phyloP scores from a whole-genome alignment of 2,113 vertebrate genomes.

The Hippopotamus amphibius region DNA sequence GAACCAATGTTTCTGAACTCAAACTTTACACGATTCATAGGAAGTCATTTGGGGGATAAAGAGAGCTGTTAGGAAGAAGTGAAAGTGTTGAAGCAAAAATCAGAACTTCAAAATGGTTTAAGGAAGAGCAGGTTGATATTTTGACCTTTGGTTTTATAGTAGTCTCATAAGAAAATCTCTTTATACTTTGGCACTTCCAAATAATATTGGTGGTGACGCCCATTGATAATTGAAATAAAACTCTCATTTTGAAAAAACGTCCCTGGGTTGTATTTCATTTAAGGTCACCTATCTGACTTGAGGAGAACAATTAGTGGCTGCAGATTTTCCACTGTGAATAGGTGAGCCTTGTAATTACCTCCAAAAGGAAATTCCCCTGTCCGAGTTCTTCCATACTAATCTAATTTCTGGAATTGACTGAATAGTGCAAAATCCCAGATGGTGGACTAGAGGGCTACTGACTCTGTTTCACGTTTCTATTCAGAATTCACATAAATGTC shows the following conservation, averaged over 20 bases:
- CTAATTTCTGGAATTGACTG: constrained; percentile 57
- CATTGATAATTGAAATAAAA: constrained; percentile 13
- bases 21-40: not conserved
- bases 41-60: constrained; percentile 37
- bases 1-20: constrained; percentile 22
- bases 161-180: constrained; percentile 28
- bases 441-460: constrained; percentile 7
- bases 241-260: constrained; percentile 5
- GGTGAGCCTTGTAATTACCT: constrained; percentile 43
- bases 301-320: constrained; percentile 24
- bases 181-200: not conserved
- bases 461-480: constrained; percentile 69
- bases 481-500: constrained; percentile 71
- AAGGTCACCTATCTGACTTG: not conserved
- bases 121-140: constrained; percentile 11
- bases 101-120: constrained; percentile 11
- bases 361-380: constrained; percentile 48
- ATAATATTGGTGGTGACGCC: not conserved
- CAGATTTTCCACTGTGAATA: constrained; percentile 56
- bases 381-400: constrained; percentile 56
- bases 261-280: not conserved
- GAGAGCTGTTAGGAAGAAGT: not conserved
- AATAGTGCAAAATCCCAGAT: constrained; percentile 55
- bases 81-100: constrained; percentile 9
- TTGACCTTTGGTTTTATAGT: not conserved